Evolutionary conservation across 2,888 invertebrate genomes (phyloP).

Genomic region (Lycaena phlaeas): DNA sequence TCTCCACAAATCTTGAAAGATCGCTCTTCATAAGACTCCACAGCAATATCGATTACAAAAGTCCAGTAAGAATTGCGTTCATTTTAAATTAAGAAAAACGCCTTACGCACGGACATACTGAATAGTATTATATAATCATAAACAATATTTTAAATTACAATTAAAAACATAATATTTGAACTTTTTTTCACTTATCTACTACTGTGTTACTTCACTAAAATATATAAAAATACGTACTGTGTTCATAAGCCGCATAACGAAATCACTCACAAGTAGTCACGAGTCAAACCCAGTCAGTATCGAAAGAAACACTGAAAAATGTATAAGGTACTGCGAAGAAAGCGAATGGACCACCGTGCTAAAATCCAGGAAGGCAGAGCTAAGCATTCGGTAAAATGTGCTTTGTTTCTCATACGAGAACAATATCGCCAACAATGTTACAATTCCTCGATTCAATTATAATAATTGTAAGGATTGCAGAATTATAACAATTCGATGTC

Average conservation of each 20-base stretch:
- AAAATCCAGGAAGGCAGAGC: conserved; percentile 47
- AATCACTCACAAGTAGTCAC: conserved; percentile 7
- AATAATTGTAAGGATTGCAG: not conserved
- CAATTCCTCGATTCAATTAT: conserved; percentile 31
- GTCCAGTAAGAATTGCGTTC: no score
- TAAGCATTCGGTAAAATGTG: conserved; percentile 58
- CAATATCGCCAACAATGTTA: conserved; percentile 30
- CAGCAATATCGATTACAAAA: no score
- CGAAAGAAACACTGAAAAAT: conserved; percentile 31
- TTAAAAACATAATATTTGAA: no score
- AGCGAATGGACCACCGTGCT: conserved; percentile 31
- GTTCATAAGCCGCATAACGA: conserved; percentile 7
- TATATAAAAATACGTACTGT: conserved; percentile 14
- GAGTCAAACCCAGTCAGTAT: conserved; percentile 22
- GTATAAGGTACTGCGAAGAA: conserved; percentile 34
- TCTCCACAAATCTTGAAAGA: no score
- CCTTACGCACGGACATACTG: no score
- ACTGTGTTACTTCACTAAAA: no score
- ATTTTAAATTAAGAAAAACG: no score
- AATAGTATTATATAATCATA: no score
- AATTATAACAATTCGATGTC: not conserved
- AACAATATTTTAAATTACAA: no score
- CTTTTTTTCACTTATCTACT: no score
- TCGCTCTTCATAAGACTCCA: no score
- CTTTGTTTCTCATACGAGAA: conserved; percentile 37